Evolutionary conservation across 1,140 invertebrate genomes (phyloP).

Genomic region (Magallana angulata): DNA sequence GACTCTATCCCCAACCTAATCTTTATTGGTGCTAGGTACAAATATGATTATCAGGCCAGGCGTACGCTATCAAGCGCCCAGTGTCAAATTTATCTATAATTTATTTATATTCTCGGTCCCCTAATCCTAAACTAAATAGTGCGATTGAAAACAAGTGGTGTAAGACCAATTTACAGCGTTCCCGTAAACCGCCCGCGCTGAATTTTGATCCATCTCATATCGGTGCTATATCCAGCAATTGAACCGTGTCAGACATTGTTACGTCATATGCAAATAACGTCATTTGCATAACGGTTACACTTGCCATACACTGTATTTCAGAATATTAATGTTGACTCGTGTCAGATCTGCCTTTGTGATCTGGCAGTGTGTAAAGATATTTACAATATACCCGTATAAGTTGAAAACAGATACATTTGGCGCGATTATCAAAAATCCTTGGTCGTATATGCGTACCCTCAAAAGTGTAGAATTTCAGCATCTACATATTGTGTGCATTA

Average conservation of each 20-base stretch:
- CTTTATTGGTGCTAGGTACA: slow-evolving; percentile 20
- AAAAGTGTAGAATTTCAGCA: too few relatives aligned
- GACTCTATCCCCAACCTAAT: neutral
- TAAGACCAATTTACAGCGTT: neutral
- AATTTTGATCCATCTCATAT: neutral
- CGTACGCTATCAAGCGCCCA: neutral
- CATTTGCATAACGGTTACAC: slow-evolving; percentile 16
- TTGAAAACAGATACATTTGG: too few relatives aligned
- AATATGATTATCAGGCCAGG: neutral
- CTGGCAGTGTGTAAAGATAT: too few relatives aligned
- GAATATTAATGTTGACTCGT: too few relatives aligned
- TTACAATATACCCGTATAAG: too few relatives aligned
- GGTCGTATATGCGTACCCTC: too few relatives aligned
- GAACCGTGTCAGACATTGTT: neutral
- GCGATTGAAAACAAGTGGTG: slow-evolving; percentile 8
- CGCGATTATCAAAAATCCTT: too few relatives aligned
- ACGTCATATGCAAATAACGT: slow-evolving; percentile 17
- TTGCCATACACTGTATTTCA: neutral
- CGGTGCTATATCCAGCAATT: neutral
- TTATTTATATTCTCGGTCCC: slow-evolving; percentile 6
- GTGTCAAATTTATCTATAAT: slow-evolving; percentile 19
- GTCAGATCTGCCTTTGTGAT: too few relatives aligned
- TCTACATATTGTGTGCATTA: too few relatives aligned
- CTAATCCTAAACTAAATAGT: slow-evolving; percentile 15
- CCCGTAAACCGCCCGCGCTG: neutral